A percentile compares a stretch with the other conserved stretches of the same genome.
Evolutionary conservation across 2,113 vertebrate genomes (phyloP).

Genomic region (Marcusenius ussheri): DNA sequence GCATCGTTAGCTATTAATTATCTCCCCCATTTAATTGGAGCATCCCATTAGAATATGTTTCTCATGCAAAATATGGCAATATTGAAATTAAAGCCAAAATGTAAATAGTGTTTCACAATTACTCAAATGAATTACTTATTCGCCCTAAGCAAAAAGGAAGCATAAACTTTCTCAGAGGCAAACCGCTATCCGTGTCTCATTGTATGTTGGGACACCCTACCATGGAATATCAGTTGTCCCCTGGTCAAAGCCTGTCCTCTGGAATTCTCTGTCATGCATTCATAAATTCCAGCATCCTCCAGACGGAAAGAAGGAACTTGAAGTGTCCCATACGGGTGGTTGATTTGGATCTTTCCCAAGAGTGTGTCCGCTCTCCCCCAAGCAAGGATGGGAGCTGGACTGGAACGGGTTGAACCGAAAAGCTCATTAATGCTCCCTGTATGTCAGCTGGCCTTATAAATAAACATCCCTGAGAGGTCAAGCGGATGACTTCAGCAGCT

Average conservation of each 20-base stretch:
- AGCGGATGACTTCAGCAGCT: neutral
- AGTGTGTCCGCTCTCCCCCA: constrained; percentile 80
- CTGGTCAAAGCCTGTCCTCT: constrained; percentile 56
- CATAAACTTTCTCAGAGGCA: neutral
- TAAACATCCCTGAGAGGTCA: constrained; percentile 7
- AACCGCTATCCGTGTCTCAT: neutral
- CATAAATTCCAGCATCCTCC: constrained; percentile 79
- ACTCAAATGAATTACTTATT: constrained; percentile 3
- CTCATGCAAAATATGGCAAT: constrained; percentile 6
- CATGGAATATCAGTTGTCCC: neutral
- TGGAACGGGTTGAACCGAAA: constrained; percentile 33
- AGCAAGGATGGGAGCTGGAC: constrained; percentile 78
- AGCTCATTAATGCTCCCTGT: neutral
- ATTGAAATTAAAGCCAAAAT: neutral
- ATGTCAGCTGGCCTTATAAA: neutral
- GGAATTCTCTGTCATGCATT: constrained; percentile 83
- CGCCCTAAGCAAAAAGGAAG: neutral
- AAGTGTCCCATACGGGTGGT: constrained; percentile 73
- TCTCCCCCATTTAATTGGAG: constrained; percentile 1
- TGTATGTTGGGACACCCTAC: neutral
- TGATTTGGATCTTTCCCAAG: constrained; percentile 75
- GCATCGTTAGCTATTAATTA: constrained; percentile 16
- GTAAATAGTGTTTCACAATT: neutral
- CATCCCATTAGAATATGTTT: neutral
- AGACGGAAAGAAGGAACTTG: constrained; percentile 91